Evolutionary conservation across 64 coral and sea anemone genomes (phyloP).

Genomic region (Hydrozoanthus tunicans): DNA sequence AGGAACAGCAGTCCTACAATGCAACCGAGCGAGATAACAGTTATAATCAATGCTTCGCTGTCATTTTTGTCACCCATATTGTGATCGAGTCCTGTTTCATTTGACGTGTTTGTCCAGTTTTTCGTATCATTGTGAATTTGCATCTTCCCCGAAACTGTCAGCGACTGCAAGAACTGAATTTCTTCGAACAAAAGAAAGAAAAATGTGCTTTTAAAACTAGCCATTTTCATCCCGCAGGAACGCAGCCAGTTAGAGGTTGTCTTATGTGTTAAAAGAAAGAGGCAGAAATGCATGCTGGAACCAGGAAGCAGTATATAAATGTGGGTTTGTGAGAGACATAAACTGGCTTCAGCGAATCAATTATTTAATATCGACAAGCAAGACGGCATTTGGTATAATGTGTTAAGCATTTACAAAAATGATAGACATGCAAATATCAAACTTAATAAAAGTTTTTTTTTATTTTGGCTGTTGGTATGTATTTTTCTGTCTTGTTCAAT

Average conservation of each 20-base stretch:
- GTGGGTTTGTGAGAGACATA: not conserved
- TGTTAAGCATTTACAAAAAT: not conserved
- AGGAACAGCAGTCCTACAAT: constrained; percentile 5
- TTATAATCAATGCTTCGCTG: constrained; percentile 25
- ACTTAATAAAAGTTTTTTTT: not conserved
- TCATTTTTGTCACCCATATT: not conserved
- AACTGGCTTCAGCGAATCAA: not conserved
- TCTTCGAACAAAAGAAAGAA: not conserved
- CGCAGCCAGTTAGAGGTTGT: not conserved
- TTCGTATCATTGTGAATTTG: constrained; percentile 26
- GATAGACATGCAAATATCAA: constrained; percentile 5
- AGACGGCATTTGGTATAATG: not conserved
- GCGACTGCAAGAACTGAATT: not conserved
- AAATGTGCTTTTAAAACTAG: not conserved
- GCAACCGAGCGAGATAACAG: constrained; percentile 6
- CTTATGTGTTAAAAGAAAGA: not conserved
- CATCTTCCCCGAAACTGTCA: not conserved
- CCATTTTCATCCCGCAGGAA: not conserved
- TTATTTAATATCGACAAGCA: not conserved
- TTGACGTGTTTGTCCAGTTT: constrained; percentile 26
- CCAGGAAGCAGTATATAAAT: not conserved
- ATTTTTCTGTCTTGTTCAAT: not conserved
- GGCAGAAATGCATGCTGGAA: not conserved
- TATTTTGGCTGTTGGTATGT: not conserved
- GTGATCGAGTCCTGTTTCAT: not conserved